These are phyloP conservation scores for Acanthochromis polyacanthus DNA, from an alignment of 2,113 vertebrate species.

Conservation along the genomic window DNA sequence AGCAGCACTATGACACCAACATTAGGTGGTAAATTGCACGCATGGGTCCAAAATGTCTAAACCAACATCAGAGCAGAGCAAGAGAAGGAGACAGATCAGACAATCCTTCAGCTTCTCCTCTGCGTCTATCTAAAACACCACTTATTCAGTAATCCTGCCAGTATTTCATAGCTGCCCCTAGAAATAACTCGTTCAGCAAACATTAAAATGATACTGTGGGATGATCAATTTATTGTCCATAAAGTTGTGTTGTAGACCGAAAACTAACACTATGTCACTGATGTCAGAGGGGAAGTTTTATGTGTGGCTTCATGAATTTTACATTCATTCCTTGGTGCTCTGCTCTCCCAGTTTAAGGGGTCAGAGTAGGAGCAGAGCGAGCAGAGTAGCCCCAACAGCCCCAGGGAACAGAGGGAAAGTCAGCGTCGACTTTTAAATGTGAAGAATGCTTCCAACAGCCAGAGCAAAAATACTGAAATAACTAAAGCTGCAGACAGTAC, in stretches of 20 bases:
- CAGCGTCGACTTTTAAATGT: slow-evolving; percentile 25
- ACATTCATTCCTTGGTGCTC: background rate
- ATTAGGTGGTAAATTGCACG: background rate
- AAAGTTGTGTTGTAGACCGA: background rate
- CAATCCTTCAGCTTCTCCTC: slow-evolving; percentile 19
- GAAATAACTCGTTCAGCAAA: slow-evolving; percentile 34
- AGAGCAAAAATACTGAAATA: background rate
- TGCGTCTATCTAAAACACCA: slow-evolving; percentile 40
- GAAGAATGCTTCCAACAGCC: slow-evolving; percentile 2
- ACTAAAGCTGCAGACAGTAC: background rate
- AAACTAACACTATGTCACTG: background rate
- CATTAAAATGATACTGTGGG: slow-evolving; percentile 19
- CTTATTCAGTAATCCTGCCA: slow-evolving; percentile 47
- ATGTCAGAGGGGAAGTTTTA: background rate
- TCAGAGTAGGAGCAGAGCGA: slow-evolving; percentile 1
- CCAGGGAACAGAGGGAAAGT: slow-evolving; percentile 4
- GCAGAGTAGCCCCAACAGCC: slow-evolving; percentile 20
- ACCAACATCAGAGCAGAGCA: background rate
- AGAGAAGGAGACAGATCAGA: background rate
- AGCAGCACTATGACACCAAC: background rate
- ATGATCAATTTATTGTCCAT: slow-evolving; percentile 12
- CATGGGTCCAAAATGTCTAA: slow-evolving; percentile 16
- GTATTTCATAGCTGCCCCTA: slow-evolving; percentile 18
- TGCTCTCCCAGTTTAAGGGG: background rate
- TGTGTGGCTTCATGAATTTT: slow-evolving; percentile 7